Evolutionary conservation across 2,888 invertebrate species (phyloP).

Genomic region (Caenorhabditis angaria): DNA sequence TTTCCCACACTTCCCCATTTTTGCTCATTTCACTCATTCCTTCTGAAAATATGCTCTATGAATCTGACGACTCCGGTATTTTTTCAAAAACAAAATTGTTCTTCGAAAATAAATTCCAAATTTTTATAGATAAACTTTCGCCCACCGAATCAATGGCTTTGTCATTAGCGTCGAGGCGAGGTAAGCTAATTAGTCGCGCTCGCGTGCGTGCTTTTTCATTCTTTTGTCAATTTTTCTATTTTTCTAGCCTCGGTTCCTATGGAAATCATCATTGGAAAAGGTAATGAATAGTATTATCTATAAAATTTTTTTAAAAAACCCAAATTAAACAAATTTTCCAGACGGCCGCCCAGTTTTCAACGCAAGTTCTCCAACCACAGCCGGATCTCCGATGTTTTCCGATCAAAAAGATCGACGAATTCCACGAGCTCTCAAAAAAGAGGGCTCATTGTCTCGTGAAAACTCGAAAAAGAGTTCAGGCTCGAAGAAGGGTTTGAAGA

Average conservation of each 20-base stretch:
- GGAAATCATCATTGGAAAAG: constrained; percentile 12
- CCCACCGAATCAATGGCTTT: background rate
- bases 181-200: background rate
- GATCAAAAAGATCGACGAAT: background rate
- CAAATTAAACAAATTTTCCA: background rate
- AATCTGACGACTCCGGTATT: no score
- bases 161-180: constrained; percentile 7
- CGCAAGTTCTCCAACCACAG: background rate
- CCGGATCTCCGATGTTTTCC: background rate
- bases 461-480: background rate
- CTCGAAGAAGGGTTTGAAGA: background rate
- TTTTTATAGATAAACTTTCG: constrained; percentile 3
- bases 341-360: constrained; percentile 15
- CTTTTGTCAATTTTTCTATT: background rate
- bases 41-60: no score
- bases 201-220: background rate
- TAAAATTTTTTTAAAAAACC: background rate
- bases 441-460: background rate
- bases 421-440: background rate
- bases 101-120: no score
- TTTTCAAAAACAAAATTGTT: no score
- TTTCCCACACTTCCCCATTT: no score
- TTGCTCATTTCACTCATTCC: no score
- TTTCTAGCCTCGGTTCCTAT: constrained; percentile 18
- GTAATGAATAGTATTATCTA: background rate